Evolutionary conservation across 1,140 invertebrate species (phyloP), one percentile per base, ranked within the genome.

Genomic region (Triops longicaudatus): DNA sequence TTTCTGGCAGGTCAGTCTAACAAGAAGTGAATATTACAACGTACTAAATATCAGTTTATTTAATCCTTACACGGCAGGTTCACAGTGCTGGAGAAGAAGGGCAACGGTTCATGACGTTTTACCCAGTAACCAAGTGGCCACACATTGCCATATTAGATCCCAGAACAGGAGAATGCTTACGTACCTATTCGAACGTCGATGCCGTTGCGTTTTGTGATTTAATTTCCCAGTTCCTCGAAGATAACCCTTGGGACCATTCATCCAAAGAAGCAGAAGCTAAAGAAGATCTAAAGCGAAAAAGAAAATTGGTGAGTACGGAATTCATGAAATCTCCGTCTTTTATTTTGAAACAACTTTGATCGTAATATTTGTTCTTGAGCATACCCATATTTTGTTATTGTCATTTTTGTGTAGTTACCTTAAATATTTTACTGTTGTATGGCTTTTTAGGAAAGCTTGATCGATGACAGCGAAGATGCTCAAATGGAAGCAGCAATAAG

Each of bases 61-160:
- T 3, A 74, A 17, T 71, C 72, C 26, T 26, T 50, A 7, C 31
- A 43, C 81, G 82, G 26, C 78, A 91, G 89, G 88, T 91, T 31
- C 89, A 91, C 80, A 87, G 88, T 76, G 90, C 90, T 81, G 88
- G 89, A 77, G 84, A 85, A 9, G 91, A 93, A 79, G 92, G 92
- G 11, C 84, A 86, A 26, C 85, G 89, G 26, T 92, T 90, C 80
- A 88, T 88, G 76, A 87, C 89, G 79, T 92, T 93, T 82, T 93
- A 93, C 81, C 88, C 88, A 31, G 87, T 92, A 26, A 81, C 81
- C 7, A 81, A 85, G n/a, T 91, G 88, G 82, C 92, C 92, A 4
- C 91, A 92, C 81, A 83, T 93, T 78, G 90, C 90, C 78, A 85
- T 93, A 11, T 84, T 93, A 76, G 92, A 93, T 86, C 91, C 91